Evolutionary conservation across 2,888 invertebrate genomes (phyloP), one percentile per base, ranked within the genome.

Genomic region (Drosophila paucipuncta): DNA sequence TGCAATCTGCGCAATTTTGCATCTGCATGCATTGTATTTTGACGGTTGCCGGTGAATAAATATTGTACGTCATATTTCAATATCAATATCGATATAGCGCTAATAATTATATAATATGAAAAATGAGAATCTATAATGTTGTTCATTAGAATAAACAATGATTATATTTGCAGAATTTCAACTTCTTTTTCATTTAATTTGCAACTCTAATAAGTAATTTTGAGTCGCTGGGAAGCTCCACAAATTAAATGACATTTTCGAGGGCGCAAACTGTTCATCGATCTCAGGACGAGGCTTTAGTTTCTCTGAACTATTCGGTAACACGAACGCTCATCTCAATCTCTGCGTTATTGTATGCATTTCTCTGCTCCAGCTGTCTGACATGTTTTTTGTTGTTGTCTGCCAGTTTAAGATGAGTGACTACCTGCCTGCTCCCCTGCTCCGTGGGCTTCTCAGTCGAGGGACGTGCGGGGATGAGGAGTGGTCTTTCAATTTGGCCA

Each of bases 401-500:
- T 61, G 53, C 50, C 77, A 60, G 47, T 64, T 66, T 50, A 57
- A 59, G 70, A 54, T 69, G 69, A 35, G 55, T 63, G 77, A 73
- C 64, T 64, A 73, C 54, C 58, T 52, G 62, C 22, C 18, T 31
- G 10, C 13, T 30, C 13, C 9, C 3, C 18, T 11, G 22, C 11
- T 43, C 6, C 0, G 37, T 37, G 37, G 37, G 18, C 37, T 37
- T 37, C 31, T 31, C 31, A 31, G 31, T 31, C 9, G 9, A 31
- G 31, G 31, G 2, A 2, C 31, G 31, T 31, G 31, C 9, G 9
- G 9, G 31, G 18, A 2, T 2, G 16, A 22, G 28, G 5, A 28
- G 28, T 30, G 16, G 28, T 53, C 69, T 80, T 85, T 81, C 76
- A 82, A 84, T 79, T 82, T 84, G 68, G 62, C 64, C 73, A 74